Base-by-base conservation (phyloP, 2,888 invertebrate genomes). In the Agonum fuliginosum region DNA sequence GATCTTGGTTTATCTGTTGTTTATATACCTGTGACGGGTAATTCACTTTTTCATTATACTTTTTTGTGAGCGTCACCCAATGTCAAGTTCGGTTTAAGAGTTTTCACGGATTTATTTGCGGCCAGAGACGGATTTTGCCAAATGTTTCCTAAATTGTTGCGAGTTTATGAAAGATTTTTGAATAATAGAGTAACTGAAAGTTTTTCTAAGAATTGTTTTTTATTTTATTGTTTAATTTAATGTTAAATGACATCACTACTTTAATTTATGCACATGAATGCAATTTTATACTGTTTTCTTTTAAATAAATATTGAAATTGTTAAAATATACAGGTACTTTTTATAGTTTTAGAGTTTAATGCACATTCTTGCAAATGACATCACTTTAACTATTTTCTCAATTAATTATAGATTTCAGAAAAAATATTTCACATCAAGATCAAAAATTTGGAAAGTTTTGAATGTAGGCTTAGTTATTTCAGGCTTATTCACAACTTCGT, bases 31-130 rank as follows among this genome's bases (percentile, higher is more conserved):
- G 27, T 17, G 17, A 8, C 12, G 17, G 70, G 70, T 70, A 70
- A 70, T 70, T 70, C 70, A 70, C 70, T 46, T 46, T 70, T 70
- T 70, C 46, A 46, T 46, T 3, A 62, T n/a, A 24, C 6, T 43
- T 70, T 70, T 70, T 70, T 43, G 24, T n/a, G n/a, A 22, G 17
- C 62, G 17, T 12, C 30, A 22, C 20, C 24, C 70, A 70, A 70
- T 70, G 70, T 46, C 70, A 70, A 70, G 70, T 46, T 46, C 46
- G n/a, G 46, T 67, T 70, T 46, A 17, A 70, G 43, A 70, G 27
- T 70, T 70, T 69, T 46, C 70, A 43, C 43, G 46, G 27, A 46
- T 67, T 70, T 67, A 43, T 70, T 70, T 17, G 5, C 17, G n/a
- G n/a, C 48, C 70, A 70, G 70, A 24, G 70, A 43, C 46, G 46